Base-by-base conservation (phyloP, 2,113 vertebrate species). In the Sinocyclocheilus maitianheensis region DNA sequence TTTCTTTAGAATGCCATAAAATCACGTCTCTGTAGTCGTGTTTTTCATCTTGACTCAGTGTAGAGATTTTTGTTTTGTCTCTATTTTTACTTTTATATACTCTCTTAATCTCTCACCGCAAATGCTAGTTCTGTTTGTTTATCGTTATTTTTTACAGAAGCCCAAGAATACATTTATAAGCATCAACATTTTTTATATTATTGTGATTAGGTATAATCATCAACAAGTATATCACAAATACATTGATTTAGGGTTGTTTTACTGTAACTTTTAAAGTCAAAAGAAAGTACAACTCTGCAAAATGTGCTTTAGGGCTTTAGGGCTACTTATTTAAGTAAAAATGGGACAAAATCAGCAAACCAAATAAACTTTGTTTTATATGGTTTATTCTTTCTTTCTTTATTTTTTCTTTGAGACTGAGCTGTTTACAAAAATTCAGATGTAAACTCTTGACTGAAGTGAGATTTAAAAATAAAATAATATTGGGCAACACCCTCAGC, bases 21-120 rank as follows among this genome's bases (percentile, higher is more conserved):
- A 22, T 60, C 30, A 48, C 72, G 6, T 65, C 78, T 81, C 11
- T 46, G 78, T 48, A 75, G 72, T 48, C 43, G 6, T 75, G 72
- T 26, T 26, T 76, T 48, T 76, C 40, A 51, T 76, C n/a, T 48
- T 76, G 43, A 46, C 22, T 24, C 72, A 0, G 7, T 63, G 34
- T 14, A 63, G 58, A 63, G 37, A 62, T 26, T 67, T 80, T 81
- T 81, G 58, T 10, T 63, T 80, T 14, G 34, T 63, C n/a, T 24
- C 13, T 81, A 18, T 26, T 53, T 53, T 53, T 65, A 26, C 13
- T 46, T 65, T 65, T 65, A 65, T 24, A 65, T 14, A 26, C 34
- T 63, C 30, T 46, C 37, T 43, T 18, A 65, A 63, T 75, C 3
- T 34, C 30, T 75, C 37, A 10, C 43, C 1, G 2, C 20, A n/a